Evolutionary conservation across 1,140 invertebrate species (phyloP).

Genomic region (Heliconius himera): DNA sequence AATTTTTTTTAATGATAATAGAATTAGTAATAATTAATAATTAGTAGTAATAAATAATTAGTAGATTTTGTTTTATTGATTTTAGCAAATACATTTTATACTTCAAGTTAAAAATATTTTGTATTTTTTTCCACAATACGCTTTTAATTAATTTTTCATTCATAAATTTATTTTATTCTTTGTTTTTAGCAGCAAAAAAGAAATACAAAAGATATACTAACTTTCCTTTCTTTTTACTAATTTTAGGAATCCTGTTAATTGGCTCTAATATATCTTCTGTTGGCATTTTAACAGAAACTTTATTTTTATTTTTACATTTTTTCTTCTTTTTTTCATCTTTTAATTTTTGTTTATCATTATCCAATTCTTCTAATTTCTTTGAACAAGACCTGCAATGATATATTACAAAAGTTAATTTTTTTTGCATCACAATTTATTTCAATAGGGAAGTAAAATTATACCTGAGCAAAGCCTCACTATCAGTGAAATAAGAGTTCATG

Average conservation of each 20-base stretch:
- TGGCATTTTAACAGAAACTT: conserved; percentile 71
- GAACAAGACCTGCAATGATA: conserved; percentile 75
- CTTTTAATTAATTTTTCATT: no score
- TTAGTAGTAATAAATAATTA: no score
- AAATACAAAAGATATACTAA: conserved; percentile 46
- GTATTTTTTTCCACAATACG: no score
- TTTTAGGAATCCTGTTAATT: conserved; percentile 66
- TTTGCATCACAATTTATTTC: not conserved
- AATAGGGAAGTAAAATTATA: conserved; percentile 37
- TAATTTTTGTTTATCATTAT: conserved; percentile 68
- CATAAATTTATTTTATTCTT: no score
- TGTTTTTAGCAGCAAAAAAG: no score
- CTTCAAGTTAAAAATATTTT: no score
- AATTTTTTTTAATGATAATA: no score
- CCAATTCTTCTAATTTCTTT: conserved; percentile 82
- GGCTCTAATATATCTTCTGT: conserved; percentile 72
- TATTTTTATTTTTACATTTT: conserved; percentile 76
- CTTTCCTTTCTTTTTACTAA: conserved; percentile 81
- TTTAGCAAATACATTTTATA: no score
- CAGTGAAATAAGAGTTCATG: conserved; percentile 79
- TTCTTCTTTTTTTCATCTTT: conserved; percentile 79
- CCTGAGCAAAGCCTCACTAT: conserved; percentile 81
- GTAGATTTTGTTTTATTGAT: no score
- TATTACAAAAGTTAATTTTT: not conserved
- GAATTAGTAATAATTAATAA: no score